Base-by-base conservation (phyloP, 2,113 vertebrate species). In the Dasyornis broadbenti region DNA sequence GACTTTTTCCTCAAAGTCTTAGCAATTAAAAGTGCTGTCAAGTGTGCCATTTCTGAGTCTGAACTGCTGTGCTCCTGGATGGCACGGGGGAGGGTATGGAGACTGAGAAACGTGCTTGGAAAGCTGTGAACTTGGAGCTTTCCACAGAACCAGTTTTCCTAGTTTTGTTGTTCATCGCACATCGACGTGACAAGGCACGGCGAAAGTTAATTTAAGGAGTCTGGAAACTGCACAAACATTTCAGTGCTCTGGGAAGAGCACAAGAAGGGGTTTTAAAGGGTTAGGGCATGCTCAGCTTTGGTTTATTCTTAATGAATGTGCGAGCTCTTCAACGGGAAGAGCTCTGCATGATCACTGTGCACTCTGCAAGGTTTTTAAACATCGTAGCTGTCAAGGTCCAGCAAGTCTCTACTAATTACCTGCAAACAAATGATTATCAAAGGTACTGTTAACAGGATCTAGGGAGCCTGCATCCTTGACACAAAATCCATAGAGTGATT, bases 181-280 rank as follows among this genome's bases (percentile, higher is more conserved):
- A 16, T 42, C n/a, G 40, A 5, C 8, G 5, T 6, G 17, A 28
- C n/a, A 47, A 54, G 14, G 12, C 37, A 68, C 0, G 0, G 37
- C 30, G 45, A 59, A 61, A 69, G 35, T 42, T 31, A 37, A 87
- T 66, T 53, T n/a, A 33, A 77, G 24, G 72, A 31, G 39, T 52
- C 52, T 90, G 33, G 28, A 49, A 79, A 45, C 5, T 28, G 22
- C 37, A 73, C 20, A 63, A 35, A 73, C 53, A 24, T 42, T 30
- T 81, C 26, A 42, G 9, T 53, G 3, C n/a, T 59, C 60, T 73
- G 42, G 50, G 47, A 92, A 56, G 42, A 10, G 8, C 8, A 10
- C 6, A 2, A 39, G 13, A 39, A 60, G 9, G 6, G 2, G 6
- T 9, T 86, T 37, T 53, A 37, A 79, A 77, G 42, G 49, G n/a